phyloP scores from a whole-genome alignment of 2,113 vertebrate species.

The Tachycineta bicolor region DNA sequence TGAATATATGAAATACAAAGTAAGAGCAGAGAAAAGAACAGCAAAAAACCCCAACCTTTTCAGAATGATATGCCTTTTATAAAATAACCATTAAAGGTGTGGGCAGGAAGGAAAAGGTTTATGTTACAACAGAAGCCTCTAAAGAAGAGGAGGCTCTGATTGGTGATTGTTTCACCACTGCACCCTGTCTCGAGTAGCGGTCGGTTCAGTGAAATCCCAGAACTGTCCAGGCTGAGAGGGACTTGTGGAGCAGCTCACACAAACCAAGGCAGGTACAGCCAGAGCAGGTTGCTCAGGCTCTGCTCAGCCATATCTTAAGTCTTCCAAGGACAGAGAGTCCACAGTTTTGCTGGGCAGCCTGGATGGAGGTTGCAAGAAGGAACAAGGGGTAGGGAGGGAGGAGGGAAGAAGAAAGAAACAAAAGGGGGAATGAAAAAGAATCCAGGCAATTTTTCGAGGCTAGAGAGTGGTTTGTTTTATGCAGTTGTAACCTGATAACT shows the following conservation, averaged over 20 bases:
- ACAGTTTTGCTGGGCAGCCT: not conserved
- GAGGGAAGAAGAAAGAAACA: not conserved
- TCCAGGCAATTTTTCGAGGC: not conserved
- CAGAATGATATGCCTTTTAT: not conserved
- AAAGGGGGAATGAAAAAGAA: not conserved
- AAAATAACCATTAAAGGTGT: not conserved
- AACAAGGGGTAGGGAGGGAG: not conserved
- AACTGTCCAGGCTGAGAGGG: not conserved
- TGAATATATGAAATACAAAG: conserved; percentile 1
- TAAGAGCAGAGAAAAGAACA: not conserved
- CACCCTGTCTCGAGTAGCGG: rapidly evolving
- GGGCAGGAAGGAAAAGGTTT: not conserved
- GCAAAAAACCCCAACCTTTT: not conserved
- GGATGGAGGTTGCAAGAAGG: not conserved
- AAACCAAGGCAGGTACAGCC: not conserved
- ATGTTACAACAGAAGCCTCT: no score
- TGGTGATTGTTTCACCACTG: rapidly evolving
- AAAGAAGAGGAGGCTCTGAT: not conserved
- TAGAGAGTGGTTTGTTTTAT: not conserved
- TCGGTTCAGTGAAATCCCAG: not conserved
- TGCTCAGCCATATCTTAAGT: not conserved
- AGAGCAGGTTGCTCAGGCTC: not conserved
- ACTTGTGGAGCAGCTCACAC: rapidly evolving
- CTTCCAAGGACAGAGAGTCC: not conserved
- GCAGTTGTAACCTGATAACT: not conserved